phyloP scores from a whole-genome alignment of 2,113 vertebrate species.

The Rana temporaria region DNA sequence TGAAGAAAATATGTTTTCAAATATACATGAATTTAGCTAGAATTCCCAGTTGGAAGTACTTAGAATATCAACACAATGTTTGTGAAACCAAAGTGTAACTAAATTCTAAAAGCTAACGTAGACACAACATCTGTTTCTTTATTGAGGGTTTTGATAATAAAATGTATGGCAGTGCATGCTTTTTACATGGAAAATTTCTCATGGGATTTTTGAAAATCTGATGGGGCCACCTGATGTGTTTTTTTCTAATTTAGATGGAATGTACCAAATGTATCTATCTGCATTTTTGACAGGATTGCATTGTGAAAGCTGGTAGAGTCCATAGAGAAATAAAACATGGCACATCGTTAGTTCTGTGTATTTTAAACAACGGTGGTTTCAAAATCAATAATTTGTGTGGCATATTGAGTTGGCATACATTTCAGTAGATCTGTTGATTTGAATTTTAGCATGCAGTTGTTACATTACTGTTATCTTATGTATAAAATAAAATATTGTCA shows the following conservation, averaged over 20 bases:
- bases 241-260: constrained; percentile 42
- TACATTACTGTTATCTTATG: background rate
- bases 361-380: constrained; percentile 39
- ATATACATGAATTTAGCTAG: constrained; percentile 36
- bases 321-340: constrained; percentile 29
- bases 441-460: background rate
- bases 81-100: constrained; percentile 31
- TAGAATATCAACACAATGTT: constrained; percentile 15
- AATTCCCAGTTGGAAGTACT: constrained; percentile 30
- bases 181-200: constrained; percentile 37
- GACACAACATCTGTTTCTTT: constrained; percentile 54
- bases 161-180: constrained; percentile 29
- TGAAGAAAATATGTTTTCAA: constrained; percentile 51
- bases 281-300: background rate
- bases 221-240: constrained; percentile 43
- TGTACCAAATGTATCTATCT: constrained; percentile 19
- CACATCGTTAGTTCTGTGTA: constrained; percentile 22
- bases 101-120: constrained; percentile 47
- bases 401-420: constrained; percentile 31
- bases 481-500: background rate
- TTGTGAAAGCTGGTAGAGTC: constrained; percentile 17
- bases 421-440: constrained; percentile 4
- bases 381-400: constrained; percentile 38
- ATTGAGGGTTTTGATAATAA: constrained; percentile 51
- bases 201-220: constrained; percentile 39